Evolutionary conservation across 37 sponge, comb jelly and placozoan species (phyloP), one percentile per base, ranked within the genome.

Genomic region (Tethya wilhelma): DNA sequence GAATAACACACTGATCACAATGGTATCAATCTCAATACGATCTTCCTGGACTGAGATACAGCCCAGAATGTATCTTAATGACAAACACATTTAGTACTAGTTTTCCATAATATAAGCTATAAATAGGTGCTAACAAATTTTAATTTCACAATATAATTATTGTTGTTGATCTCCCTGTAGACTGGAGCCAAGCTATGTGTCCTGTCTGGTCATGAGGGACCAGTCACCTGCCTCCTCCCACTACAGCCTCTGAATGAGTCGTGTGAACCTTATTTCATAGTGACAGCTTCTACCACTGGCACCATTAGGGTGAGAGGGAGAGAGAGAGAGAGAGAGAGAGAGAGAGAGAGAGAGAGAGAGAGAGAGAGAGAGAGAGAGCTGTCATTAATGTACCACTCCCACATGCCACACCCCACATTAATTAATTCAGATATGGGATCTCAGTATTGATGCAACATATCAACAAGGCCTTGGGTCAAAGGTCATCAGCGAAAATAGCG

Each of bases 401-500:
- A 30, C 67, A 31, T 8, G 17, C 44, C 76, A 39, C 11, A 41
- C 38, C 19, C 38, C 76, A 84, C 71, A n/a, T n/a, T n/a, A n/a
- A n/a, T 31, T 26, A 25, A 1, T 56, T 42, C 43, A 83, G 84
- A 25, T 84, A n/a, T 84, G 84, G 84, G 46, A 68, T 34, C 42
- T 84, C 59, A 75, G 57, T 37, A 44, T 12, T 22, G 71, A 69
- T 58, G 86, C 78, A 44, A 31, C 40, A 0, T 66, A 59, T 32
- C 40, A 28, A 34, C 53, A 64, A 38, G 73, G 41, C n/a, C 67
- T 26, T 14, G 49, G 53, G 41, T 28, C 23, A 26, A 83, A 39
- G 30, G 69, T 74, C 28, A 64, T 83, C 37, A 83, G 69, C 7
- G 84, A 84, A 41, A 84, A 89, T 76, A 28, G 73, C 0, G 79